phyloP scores from a whole-genome alignment of 2,113 vertebrate species.

The Perca fluviatilis region DNA sequence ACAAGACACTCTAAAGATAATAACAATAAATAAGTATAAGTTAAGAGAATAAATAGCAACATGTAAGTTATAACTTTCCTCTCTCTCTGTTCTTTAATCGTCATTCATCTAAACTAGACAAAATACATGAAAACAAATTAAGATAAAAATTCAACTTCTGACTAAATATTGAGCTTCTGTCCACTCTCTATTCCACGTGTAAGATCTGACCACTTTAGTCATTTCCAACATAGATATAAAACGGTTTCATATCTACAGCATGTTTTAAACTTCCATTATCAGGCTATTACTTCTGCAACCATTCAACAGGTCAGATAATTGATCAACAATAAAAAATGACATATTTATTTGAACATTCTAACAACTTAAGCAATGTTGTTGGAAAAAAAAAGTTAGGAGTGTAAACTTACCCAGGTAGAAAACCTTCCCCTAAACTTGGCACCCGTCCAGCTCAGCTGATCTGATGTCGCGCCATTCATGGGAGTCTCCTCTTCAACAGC shows the following conservation, averaged over 20 bases:
- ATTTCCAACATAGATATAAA: no score
- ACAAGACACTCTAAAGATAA: no score
- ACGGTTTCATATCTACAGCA: no score
- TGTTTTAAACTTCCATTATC: neutral
- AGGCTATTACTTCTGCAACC: neutral
- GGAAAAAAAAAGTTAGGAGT: no score
- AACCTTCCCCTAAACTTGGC: neutral
- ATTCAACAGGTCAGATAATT: neutral
- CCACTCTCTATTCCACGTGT: neutral
- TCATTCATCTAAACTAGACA: neutral
- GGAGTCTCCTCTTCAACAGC: neutral
- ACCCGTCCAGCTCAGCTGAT: neutral
- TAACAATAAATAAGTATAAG: no score
- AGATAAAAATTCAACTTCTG: neutral
- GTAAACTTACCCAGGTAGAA: conserved; percentile 37
- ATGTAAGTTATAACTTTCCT: neutral
- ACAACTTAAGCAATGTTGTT: neutral
- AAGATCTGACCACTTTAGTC: neutral
- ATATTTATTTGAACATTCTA: neutral
- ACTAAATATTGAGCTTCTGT: neutral
- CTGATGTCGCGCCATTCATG: neutral
- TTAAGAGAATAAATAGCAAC: no score
- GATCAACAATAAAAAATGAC: neutral
- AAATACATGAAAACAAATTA: neutral
- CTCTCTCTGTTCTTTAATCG: neutral